A percentile compares a stretch with the other conserved stretches of the same genome.
These are phyloP conservation scores for Drosophila fulvimacula DNA, from an alignment of 2,888 invertebrate genomes.

Conservation along the genomic window DNA sequence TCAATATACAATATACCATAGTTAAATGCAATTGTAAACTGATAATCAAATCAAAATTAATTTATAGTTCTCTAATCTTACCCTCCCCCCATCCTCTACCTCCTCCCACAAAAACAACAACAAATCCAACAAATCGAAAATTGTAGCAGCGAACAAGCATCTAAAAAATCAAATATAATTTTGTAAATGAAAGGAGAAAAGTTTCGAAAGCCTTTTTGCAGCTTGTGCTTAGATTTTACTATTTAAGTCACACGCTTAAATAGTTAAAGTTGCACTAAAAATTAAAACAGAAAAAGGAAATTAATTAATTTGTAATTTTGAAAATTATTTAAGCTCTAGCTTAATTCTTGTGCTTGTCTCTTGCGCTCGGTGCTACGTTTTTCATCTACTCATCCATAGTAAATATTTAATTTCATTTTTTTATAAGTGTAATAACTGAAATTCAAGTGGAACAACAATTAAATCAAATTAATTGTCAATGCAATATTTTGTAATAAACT, in stretches of 20 bases:
- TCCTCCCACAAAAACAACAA: not conserved
- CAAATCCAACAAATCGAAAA: slow-evolving; percentile 24
- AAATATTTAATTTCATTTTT: slow-evolving; percentile 57
- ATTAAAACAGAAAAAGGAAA: slow-evolving; percentile 15
- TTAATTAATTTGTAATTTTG: not conserved
- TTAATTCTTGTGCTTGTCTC: slow-evolving; percentile 21
- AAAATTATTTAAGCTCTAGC: slow-evolving; percentile 15
- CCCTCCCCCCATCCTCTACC: not conserved
- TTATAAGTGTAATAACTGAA: slow-evolving; percentile 55
- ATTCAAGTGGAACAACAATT: slow-evolving; percentile 63
- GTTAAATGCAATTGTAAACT: slow-evolving; percentile 73
- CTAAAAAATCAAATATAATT: not conserved
- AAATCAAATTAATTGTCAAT: slow-evolving; percentile 70
- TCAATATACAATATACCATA: slow-evolving; percentile 60
- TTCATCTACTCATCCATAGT: slow-evolving; percentile 59
- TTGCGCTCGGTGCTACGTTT: slow-evolving; percentile 36
- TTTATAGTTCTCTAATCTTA: slow-evolving; percentile 43
- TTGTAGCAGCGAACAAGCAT: slow-evolving; percentile 25
- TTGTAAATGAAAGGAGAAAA: slow-evolving; percentile 3
- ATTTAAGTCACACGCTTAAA: slow-evolving; percentile 67
- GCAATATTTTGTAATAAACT: slow-evolving; percentile 78
- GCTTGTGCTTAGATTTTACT: slow-evolving; percentile 58
- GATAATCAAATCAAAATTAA: slow-evolving; percentile 70
- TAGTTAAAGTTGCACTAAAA: slow-evolving; percentile 52
- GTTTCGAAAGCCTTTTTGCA: slow-evolving; percentile 11